Evolutionary conservation across 2,797 vertebrate species (phyloP), one percentile per base, ranked within the genome.

Genomic region (Manis javanica): DNA sequence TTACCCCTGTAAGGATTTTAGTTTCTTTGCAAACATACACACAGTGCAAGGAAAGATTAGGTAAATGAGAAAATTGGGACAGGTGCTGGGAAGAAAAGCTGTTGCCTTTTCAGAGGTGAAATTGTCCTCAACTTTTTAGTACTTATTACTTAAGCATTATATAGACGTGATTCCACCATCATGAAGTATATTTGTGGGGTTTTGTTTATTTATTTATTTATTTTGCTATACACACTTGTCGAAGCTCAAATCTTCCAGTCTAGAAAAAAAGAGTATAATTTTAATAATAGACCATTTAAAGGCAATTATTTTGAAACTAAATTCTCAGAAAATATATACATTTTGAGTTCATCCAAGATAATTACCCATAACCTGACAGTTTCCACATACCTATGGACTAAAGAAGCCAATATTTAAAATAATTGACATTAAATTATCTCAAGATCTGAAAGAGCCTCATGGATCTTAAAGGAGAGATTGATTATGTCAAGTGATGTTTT

Each of bases 371-470:
- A 79, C 18, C 46, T 64, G 9, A 37, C 10, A 64, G 14, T 91
- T 91, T 95, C 9, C 5, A 68, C 11, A 64, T 19, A 69, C 57
- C 19, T 66, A 8, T 59, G 9, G 31, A 72, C 84, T 83, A 59
- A 91, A 78, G 59, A 61, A 79, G 94, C 6, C 24, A 75, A 29
- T 84, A 92, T 79, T 88, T 88, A 85, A 85, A 82, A 51, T 39
- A 90, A 91, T 13, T 29, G 2, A n/a, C 21, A 18, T 63, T 68
- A 72, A 78, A 46, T 66, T 78, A 51, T 91, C 90, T 84, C 24
- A 37, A 21, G 24, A 83, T 86, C 29, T 57, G 21, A 55, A 83
- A n/a, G 18, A 63, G 1, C 1, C 19, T 88, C 59, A 55, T 94
- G n/a, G 88, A 55, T 75, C 13, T 55, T 90, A 16, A 84, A 68